Percentiles rank a stretch among this genome's conserved stretches.
Evolutionary conservation across 2,113 vertebrate species (phyloP).

Genomic region (Halichoeres trimaculatus): DNA sequence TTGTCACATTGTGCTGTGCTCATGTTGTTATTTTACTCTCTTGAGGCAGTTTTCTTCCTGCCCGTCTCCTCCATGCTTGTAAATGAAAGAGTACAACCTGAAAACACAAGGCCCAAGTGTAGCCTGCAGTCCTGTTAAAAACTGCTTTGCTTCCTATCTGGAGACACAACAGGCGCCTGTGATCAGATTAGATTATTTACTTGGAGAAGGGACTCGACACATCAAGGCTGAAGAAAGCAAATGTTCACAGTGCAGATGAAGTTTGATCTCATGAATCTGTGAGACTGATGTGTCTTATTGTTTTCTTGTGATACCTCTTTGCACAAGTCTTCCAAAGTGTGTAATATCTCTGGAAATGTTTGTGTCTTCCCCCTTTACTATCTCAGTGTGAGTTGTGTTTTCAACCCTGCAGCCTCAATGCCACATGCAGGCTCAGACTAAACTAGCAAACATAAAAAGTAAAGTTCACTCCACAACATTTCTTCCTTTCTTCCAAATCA

Average conservation of each 20-base stretch:
- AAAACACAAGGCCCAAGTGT: slow-evolving; percentile 23
- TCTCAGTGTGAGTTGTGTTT: background rate
- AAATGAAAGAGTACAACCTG: background rate
- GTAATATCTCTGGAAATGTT: background rate
- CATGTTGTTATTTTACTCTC: background rate
- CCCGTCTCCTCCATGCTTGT: slow-evolving; percentile 15
- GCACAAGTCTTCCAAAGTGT: background rate
- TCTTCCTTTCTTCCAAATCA: background rate
- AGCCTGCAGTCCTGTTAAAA: slow-evolving; percentile 27
- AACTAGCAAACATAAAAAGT: background rate
- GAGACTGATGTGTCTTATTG: background rate
- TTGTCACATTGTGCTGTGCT: no score
- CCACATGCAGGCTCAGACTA: no score
- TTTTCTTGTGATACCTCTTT: background rate
- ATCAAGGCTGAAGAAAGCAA: background rate
- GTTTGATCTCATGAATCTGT: background rate
- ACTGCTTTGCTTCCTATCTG: background rate
- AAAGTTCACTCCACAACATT: background rate
- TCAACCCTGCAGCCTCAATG: background rate
- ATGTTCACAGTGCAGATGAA: background rate
- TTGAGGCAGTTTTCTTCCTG: background rate
- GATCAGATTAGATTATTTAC: slow-evolving; percentile 1
- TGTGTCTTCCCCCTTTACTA: background rate
- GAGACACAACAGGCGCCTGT: slow-evolving; percentile 13
- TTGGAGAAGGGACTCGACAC: background rate